A percentile compares a stretch with the other conserved stretches of the same genome.
phyloP scores from a whole-genome alignment of 92 coral and sea anemone genomes.

The Pocillopora meandrina region DNA sequence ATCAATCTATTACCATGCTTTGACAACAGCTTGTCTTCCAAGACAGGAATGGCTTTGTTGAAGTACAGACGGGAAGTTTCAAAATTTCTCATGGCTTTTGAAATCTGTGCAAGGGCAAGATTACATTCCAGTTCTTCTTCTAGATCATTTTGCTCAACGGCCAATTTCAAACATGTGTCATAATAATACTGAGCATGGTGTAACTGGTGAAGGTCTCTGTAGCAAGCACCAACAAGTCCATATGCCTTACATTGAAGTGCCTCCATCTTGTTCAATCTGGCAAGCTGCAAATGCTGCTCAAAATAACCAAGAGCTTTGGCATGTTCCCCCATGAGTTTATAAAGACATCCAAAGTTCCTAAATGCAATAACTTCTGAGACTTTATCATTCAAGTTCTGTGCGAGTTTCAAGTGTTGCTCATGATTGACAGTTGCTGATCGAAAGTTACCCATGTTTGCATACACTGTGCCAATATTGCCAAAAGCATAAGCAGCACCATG shows the following conservation, averaged over 20 bases:
- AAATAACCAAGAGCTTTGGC: constrained; percentile 70
- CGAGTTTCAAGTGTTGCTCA: constrained; percentile 72
- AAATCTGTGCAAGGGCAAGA: constrained; percentile 65
- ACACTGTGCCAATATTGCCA: constrained; percentile 78
- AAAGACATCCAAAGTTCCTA: constrained; percentile 76
- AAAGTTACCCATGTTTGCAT: constrained; percentile 73
- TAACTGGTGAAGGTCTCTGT: constrained; percentile 66
- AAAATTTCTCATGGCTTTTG: constrained; percentile 66
- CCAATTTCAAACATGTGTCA: constrained; percentile 61
- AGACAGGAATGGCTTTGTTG: constrained; percentile 70
- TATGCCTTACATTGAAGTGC: constrained; percentile 64
- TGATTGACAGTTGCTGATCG: constrained; percentile 72
- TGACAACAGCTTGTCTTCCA: constrained; percentile 68
- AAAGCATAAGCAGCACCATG: constrained; percentile 71
- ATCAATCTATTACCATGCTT: constrained; percentile 46
- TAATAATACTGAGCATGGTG: constrained; percentile 82
- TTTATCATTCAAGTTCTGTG: constrained; percentile 70
- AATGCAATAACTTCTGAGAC: constrained; percentile 67
- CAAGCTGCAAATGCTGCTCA: constrained; percentile 66
- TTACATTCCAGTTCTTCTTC: constrained; percentile 67
- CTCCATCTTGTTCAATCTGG: constrained; percentile 67
- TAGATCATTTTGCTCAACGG: constrained; percentile 52
- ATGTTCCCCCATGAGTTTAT: constrained; percentile 66
- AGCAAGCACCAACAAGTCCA: constrained; percentile 64
- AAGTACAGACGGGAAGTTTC: constrained; percentile 68